These are phyloP conservation scores for Pogonocherus hispidulus DNA, from an alignment of 2,888 invertebrate genomes.

Conservation along the genomic window DNA sequence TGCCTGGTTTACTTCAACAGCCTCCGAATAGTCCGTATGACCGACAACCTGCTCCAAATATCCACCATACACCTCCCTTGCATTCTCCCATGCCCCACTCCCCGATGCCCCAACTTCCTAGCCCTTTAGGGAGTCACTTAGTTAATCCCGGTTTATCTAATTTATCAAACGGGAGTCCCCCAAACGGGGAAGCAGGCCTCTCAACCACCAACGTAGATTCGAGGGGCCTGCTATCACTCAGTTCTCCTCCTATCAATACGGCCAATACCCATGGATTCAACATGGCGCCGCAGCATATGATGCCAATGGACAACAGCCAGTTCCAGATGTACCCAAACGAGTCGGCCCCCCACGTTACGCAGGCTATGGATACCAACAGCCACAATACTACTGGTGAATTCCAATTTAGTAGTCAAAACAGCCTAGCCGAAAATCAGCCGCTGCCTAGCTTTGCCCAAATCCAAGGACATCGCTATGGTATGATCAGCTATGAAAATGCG, in stretches of 20 bases:
- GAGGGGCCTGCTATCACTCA: constrained; percentile 92
- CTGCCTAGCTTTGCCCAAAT: constrained; percentile 79
- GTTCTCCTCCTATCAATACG: constrained; percentile 73
- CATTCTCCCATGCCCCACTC: constrained; percentile 61
- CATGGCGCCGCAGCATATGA: constrained; percentile 66
- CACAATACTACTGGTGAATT: constrained; percentile 89
- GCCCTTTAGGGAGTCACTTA: constrained; percentile 51
- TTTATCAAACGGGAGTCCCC: constrained; percentile 82
- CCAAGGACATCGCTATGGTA: constrained; percentile 69
- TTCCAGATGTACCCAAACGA: constrained; percentile 84
- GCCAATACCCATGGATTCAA: constrained; percentile 62
- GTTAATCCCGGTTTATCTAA: constrained; percentile 59
- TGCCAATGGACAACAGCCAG: constrained; percentile 65
- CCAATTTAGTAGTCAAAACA: constrained; percentile 63
- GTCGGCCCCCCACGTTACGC: constrained; percentile 88
- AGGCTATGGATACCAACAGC: constrained; percentile 77
- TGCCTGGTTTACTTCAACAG: constrained; percentile 69
- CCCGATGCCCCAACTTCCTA: constrained; percentile 48
- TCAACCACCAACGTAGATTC: constrained; percentile 87
- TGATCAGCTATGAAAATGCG: constrained; percentile 71
- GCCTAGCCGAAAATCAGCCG: constrained; percentile 66
- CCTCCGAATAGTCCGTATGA: constrained; percentile 68
- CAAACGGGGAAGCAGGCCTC: constrained; percentile 97
- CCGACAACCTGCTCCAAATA: constrained; percentile 73
- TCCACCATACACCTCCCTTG: constrained; percentile 72